Conservation (phyloP, 2,888 invertebrate genomes). For the Tipula helvola region DNA sequence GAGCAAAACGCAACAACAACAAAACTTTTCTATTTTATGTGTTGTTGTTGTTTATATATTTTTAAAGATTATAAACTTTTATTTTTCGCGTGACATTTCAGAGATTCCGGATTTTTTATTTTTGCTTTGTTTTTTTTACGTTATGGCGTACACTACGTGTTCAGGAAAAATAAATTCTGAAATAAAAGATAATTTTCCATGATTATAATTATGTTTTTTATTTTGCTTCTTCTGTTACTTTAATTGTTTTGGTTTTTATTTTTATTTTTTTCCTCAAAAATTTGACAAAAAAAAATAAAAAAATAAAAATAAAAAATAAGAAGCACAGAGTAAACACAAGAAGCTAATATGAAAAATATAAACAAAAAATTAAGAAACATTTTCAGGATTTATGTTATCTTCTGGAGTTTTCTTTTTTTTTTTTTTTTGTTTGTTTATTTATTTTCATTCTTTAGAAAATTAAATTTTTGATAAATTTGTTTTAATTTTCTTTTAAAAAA, state of each 20-base stretch:
- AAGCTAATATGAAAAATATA: neutral
- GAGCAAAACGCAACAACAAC: neutral
- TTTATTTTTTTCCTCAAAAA: neutral
- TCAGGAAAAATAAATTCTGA: neutral
- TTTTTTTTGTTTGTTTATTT: neutral
- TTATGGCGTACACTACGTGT: neutral
- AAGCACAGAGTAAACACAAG: neutral
- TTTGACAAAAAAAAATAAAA: neutral
- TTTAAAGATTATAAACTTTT: neutral
- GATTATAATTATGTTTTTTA: neutral
- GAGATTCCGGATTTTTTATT: neutral
- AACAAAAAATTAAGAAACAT: neutral
- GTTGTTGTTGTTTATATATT: neutral
- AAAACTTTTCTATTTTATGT: neutral
- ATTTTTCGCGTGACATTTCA: neutral
- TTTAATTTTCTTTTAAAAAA: neutral
- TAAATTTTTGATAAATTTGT: neutral
- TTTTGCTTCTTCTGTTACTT: neutral
- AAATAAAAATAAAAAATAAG: neutral
- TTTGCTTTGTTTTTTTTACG: neutral
- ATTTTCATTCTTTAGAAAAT: neutral
- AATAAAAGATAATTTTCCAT: neutral
- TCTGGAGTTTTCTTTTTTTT: neutral
- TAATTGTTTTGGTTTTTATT: neutral
- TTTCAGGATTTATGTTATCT: neutral